A percentile compares a stretch with the other conserved stretches of the same genome.
These are phyloP conservation scores for Chrysina gloriosa DNA, from an alignment of 2,888 invertebrate species.

Conservation along the genomic window DNA sequence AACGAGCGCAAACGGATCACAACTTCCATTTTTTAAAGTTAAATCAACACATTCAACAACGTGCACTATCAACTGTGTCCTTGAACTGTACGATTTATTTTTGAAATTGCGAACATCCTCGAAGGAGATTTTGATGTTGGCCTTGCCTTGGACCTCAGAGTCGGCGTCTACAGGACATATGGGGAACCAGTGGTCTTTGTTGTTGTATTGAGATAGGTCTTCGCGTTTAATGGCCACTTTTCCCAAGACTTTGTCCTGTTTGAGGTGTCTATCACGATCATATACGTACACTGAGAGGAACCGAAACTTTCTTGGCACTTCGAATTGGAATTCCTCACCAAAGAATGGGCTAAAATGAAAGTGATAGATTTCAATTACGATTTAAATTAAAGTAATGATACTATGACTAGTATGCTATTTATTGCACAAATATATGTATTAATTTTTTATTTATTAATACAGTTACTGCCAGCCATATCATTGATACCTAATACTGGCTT, in stretches of 20 bases:
- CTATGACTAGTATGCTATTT: no score
- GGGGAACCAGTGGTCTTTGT: slow-evolving; percentile 94
- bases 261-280: slow-evolving; percentile 85
- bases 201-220: slow-evolving; percentile 87
- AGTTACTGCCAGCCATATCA: no score
- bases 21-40: slow-evolving; percentile 89
- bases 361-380: background rate
- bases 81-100: slow-evolving; percentile 63
- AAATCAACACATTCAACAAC: slow-evolving; percentile 89
- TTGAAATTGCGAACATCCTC: slow-evolving; percentile 69
- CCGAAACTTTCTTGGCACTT: slow-evolving; percentile 90
- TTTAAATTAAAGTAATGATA: background rate
- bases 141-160: slow-evolving; percentile 92
- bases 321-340: slow-evolving; percentile 93
- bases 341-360: slow-evolving; percentile 82
- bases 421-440: no score
- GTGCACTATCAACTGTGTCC: slow-evolving; percentile 69
- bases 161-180: slow-evolving; percentile 87
- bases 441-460: no score
- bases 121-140: slow-evolving; percentile 82
- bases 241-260: slow-evolving; percentile 85
- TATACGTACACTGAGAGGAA: slow-evolving; percentile 90
- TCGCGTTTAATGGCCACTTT: slow-evolving; percentile 90
- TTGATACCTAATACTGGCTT: no score
- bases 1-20: slow-evolving; percentile 90